These are phyloP conservation scores for Phycodurus eques DNA, from an alignment of 2,113 vertebrate genomes.

Conservation along the genomic window DNA sequence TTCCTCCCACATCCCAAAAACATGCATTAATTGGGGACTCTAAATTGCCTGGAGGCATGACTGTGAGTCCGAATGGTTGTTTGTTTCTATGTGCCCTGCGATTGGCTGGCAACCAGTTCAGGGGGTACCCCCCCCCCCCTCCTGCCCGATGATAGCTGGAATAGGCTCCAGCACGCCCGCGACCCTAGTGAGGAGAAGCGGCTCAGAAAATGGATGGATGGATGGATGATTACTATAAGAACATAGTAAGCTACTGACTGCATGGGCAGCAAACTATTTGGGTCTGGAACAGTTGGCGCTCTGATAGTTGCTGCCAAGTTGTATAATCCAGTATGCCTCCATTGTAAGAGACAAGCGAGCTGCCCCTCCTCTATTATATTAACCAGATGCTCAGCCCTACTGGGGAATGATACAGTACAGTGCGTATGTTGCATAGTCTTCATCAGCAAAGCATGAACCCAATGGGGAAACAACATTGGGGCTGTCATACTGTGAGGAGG, in stretches of 20 bases:
- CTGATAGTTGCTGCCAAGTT: neutral
- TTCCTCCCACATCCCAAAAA: too few species aligned
- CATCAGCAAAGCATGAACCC: conserved; percentile 35
- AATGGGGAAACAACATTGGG: conserved; percentile 4
- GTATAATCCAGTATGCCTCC: neutral
- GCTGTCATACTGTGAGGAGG: conserved; percentile 3
- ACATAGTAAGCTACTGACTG: neutral
- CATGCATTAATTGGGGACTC: too few species aligned
- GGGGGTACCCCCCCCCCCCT: too few species aligned
- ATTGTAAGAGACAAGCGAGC: conserved; percentile 43
- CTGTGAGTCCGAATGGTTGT: too few species aligned
- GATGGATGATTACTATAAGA: neutral
- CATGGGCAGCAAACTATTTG: neutral
- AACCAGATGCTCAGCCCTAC: conserved; percentile 62
- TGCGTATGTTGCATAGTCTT: conserved; percentile 22
- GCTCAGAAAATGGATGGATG: too few species aligned
- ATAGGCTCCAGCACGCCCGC: too few species aligned
- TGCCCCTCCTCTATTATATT: conserved; percentile 60
- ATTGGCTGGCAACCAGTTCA: too few species aligned
- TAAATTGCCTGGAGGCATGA: too few species aligned
- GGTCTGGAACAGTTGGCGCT: neutral
- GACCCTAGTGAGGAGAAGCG: too few species aligned
- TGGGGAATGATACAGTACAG: conserved; percentile 49
- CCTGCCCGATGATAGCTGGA: too few species aligned
- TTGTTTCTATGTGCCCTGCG: too few species aligned